Evolutionary conservation across 92 coral and sea anemone species (phyloP), one percentile per base, ranked within the genome.

Genomic region (Porites lobata): DNA sequence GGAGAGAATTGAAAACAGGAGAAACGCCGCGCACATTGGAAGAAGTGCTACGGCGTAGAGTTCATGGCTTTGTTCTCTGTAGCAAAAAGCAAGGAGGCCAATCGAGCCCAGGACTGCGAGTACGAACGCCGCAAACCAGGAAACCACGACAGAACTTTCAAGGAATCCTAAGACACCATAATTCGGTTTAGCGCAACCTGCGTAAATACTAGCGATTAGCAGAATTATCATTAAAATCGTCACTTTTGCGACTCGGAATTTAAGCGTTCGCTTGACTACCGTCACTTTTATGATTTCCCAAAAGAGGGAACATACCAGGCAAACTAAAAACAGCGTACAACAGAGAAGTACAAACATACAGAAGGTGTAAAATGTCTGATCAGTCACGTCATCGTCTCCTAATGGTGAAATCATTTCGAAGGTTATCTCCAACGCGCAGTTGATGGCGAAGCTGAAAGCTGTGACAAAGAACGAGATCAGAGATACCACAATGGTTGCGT

Each of bases 361-460:
- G 24, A 85, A 75, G 1, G 93, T 71, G 80, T 89, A 89, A 64
- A 94, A 81, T 43, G 84, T 92, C 81, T 59, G 81, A 2, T 24
- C 17, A 56, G 64, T 79, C 6, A 69, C 6, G 11, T 91, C 47
- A 38, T 38, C 68, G 62, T 88, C 90, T 0, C 92, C 95, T 11
- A 64, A 62, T 13, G 96, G 96, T 32, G 93, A 59, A 17, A 92
- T 82, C 91, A 94, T 91, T 66, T 94, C 91, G 22, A 94, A 81
- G 7, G 91, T 89, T 50, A 94, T 64, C 19, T 94, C 96, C 47
- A 94, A 69, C 8, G 94, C 93, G 50, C 94, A 88, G 89, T 94
- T 94, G 51, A 94, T 79, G 67, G 91, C 88, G 80, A 92, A 89
- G 61, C 95, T 91, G 22, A 94, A 86, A 8, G 95, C 90, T 1